phyloP scores from a whole-genome alignment of 2,797 vertebrate species.

The Typhlichthys eigenmanni region DNA sequence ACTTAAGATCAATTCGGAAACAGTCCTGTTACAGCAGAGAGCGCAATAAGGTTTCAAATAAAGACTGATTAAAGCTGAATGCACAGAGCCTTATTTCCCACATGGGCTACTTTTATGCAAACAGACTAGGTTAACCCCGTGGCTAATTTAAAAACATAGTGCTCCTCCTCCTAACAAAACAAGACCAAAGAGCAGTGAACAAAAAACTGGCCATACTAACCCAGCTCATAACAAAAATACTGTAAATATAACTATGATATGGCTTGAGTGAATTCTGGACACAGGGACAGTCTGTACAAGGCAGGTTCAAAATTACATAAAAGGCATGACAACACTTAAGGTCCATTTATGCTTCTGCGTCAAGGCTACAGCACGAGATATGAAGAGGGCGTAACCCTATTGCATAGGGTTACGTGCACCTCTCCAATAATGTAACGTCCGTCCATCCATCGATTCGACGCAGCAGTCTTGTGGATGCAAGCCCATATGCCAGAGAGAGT shows the following conservation, averaged over 20 bases:
- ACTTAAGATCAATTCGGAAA: conserved; percentile 3
- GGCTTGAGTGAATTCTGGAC: conserved; percentile 4
- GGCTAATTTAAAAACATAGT: neutral
- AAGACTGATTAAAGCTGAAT: neutral
- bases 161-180: neutral
- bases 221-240: neutral
- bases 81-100: conserved; percentile 5
- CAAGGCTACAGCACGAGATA: neutral
- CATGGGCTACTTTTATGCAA: neutral
- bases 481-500: too few species aligned
- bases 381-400: neutral
- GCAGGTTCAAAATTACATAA: conserved; percentile 2
- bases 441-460: too few species aligned
- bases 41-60: neutral
- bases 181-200: neutral
- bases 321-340: conserved; percentile 25
- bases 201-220: neutral
- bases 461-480: too few species aligned
- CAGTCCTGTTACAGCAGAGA: conserved; percentile 5
- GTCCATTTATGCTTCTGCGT: conserved; percentile 29
- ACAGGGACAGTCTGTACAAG: neutral
- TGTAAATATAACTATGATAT: too few species aligned
- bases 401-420: too few species aligned
- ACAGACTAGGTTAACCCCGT: conserved; percentile 3
- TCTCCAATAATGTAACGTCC: too few species aligned